A percentile compares a stretch with the other conserved stretches of the same genome.
Conservation (phyloP, 2,797 vertebrate species). For the Balearica regulorum region DNA sequence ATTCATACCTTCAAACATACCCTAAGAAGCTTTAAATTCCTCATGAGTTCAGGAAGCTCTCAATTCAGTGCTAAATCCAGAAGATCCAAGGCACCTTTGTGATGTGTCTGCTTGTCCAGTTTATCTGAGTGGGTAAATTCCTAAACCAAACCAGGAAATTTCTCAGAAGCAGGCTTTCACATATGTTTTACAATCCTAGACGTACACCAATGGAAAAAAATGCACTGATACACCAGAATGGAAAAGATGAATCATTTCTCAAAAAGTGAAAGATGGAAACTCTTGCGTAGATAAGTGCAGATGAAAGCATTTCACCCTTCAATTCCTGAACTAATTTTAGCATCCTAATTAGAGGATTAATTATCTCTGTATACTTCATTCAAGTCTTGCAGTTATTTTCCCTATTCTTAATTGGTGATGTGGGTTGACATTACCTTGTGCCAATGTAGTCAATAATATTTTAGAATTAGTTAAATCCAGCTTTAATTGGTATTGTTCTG, state of each 20-base stretch:
- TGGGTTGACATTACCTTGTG: neutral
- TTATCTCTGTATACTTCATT: slow-evolving; percentile 2
- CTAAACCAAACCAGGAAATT: neutral
- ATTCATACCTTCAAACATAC: neutral
- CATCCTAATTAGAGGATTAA: slow-evolving; percentile 15
- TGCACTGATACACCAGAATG: neutral
- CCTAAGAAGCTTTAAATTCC: neutral
- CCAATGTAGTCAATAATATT: neutral
- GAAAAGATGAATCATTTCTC: neutral
- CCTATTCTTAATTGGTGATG: neutral
- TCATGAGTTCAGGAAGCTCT: neutral
- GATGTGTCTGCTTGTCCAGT: neutral
- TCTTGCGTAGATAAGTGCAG: neutral
- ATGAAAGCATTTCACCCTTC: slow-evolving; percentile 1
- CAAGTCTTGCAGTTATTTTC: slow-evolving; percentile 15
- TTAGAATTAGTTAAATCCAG: neutral
- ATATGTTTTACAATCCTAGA: neutral
- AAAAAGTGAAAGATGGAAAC: neutral
- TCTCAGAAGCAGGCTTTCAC: neutral
- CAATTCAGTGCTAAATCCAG: neutral
- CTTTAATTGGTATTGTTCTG: neutral
- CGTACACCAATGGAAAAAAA: neutral
- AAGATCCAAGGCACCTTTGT: neutral
- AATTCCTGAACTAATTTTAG: slow-evolving; percentile 1
- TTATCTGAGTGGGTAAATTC: neutral